Evolutionary conservation across 2,888 invertebrate species (phyloP), one percentile per base, ranked within the genome.

Genomic region (Campaea margaritaria): DNA sequence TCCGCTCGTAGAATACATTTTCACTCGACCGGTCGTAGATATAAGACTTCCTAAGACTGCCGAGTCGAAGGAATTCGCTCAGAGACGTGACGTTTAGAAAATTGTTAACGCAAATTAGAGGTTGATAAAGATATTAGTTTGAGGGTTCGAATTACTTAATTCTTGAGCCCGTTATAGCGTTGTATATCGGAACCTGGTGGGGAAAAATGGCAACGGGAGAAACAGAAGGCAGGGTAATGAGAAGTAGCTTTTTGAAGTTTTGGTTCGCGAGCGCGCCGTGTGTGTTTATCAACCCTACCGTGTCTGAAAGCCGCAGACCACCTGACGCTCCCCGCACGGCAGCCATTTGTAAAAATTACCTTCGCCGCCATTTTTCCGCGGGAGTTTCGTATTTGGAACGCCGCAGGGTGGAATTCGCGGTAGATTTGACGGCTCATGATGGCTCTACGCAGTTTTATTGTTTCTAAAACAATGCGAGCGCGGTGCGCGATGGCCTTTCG

Each of bases 271-370:
- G 52, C 57, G 50, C 54, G 50, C 45, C 47, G 15, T 48, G 54
- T 57, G 67, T 59, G 53, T 65, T 49, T 60, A 52, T 46, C 47
- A 52, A 65, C 68, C 67, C 60, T 67, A 64, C 60, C 59, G 64
- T 62, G 52, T 60, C 59, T 55, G 57, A 64, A 65, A 63, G 66
- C 47, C 81, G 81, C 83, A 83, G 80, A 84, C 83, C 72, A 69
- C 70, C 70, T 68, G 69, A 81, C 82, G 78, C 74, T 77, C 77
- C 82, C 82, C 81, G 79, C 82, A 70, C 84, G 89, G 90, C 91
- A 86, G 91, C 91, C 91, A 91, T 91, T 91, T 91, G 89, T 89
- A 91, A 91, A 90, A 90, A 89, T 89, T 89, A 85, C 89, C 91
- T 88, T 77, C 86, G 85, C 84, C 91, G 89, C 91, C 91, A 91